Evolutionary conservation across 2,888 invertebrate species (phyloP).

Genomic region (Nomada goodeniana): DNA sequence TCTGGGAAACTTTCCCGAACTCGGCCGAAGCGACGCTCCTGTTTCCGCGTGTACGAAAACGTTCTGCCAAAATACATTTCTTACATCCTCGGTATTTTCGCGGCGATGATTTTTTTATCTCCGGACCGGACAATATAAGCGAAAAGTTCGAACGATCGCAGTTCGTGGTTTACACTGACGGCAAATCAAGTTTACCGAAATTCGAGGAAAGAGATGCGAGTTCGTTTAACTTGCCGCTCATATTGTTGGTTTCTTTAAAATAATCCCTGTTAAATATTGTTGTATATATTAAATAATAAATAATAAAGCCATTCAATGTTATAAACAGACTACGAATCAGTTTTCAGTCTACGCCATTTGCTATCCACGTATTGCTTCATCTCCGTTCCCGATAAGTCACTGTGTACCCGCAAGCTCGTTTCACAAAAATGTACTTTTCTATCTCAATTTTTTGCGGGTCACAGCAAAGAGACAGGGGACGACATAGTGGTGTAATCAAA

Average conservation of each 20-base stretch:
- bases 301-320: no score
- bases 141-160: background rate
- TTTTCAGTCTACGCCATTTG: no score
- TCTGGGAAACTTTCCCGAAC: constrained; percentile 23
- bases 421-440: background rate
- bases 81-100: background rate
- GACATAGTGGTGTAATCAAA: background rate
- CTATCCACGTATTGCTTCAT: no score
- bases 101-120: background rate
- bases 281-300: no score
- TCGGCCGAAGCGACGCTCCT: background rate
- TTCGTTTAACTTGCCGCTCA: background rate
- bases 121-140: background rate
- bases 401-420: background rate
- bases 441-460: background rate
- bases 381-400: background rate
- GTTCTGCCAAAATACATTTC: background rate
- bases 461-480: no score
- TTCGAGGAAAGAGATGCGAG: background rate
- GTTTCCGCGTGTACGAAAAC: constrained; percentile 7
- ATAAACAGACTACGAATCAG: no score
- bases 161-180: background rate
- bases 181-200: background rate
- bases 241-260: no score
- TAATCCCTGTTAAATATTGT: no score